Conservation (phyloP, 2,797 vertebrate species). For the Atherinosoma microstoma region DNA sequence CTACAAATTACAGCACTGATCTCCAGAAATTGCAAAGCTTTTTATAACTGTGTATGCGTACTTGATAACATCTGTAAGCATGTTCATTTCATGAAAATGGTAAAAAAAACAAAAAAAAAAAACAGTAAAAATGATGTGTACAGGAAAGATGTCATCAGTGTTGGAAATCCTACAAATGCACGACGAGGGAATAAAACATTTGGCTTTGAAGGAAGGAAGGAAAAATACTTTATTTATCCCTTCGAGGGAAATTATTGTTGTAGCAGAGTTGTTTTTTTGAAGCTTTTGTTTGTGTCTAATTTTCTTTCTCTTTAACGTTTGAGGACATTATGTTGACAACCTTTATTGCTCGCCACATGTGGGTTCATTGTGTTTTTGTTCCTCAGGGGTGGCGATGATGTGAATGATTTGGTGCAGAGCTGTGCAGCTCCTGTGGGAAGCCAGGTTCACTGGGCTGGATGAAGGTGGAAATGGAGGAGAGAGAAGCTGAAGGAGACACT, state of each 20-base stretch:
- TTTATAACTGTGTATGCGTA: too few relatives aligned
- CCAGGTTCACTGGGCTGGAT: background rate
- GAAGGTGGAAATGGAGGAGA: background rate
- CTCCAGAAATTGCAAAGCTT: too few relatives aligned
- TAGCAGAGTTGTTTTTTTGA: too few relatives aligned
- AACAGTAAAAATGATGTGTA: too few relatives aligned
- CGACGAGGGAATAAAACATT: background rate
- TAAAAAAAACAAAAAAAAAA: too few relatives aligned
- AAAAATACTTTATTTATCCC: too few relatives aligned
- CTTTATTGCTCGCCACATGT: background rate
- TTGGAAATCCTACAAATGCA: background rate
- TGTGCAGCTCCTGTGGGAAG: background rate
- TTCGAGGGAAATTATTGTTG: too few relatives aligned
- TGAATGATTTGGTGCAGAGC: background rate
- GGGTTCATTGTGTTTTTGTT: background rate
- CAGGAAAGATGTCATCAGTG: too few relatives aligned
- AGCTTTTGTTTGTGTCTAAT: background rate
- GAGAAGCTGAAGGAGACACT: conserved; percentile 40
- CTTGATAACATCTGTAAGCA: too few relatives aligned
- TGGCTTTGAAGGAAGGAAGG: too few relatives aligned
- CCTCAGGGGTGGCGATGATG: background rate
- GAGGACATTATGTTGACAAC: background rate
- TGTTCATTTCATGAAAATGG: too few relatives aligned
- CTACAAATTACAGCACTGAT: too few relatives aligned
- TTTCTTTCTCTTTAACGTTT: background rate